Conservation (phyloP, 1,140 invertebrate genomes). For the Armadillidium nasatum region DNA sequence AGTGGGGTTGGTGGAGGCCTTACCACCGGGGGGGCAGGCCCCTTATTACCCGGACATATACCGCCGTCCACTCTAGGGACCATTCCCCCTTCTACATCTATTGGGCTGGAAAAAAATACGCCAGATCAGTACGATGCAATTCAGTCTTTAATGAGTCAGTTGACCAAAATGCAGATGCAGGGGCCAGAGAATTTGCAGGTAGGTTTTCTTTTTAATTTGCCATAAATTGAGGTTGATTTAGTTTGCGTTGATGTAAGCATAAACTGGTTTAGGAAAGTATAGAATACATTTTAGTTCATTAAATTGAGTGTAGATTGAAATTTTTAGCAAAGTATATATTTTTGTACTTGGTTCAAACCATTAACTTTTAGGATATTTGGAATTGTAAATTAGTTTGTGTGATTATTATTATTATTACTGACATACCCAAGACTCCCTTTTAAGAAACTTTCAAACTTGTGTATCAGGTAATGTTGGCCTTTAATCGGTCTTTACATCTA, state of each 20-base stretch:
- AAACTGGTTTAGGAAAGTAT: not conserved
- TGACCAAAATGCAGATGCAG: slow-evolving; percentile 39
- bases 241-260: not conserved
- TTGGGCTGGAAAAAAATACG: slow-evolving; percentile 22
- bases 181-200: slow-evolving; percentile 16
- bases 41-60: slow-evolving; percentile 9
- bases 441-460: too few species aligned
- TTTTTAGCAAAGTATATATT: too few species aligned
- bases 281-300: too few species aligned
- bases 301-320: too few species aligned
- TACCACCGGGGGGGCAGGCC: slow-evolving; percentile 23
- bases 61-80: slow-evolving; percentile 8
- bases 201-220: not conserved
- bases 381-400: too few species aligned
- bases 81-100: not conserved
- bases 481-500: too few species aligned
- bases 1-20: slow-evolving; percentile 2
- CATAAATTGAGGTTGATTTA: not conserved
- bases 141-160: slow-evolving; percentile 45
- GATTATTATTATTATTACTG: too few species aligned
- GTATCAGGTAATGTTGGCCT: too few species aligned
- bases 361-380: too few species aligned
- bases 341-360: too few species aligned
- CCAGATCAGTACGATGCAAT: slow-evolving; percentile 44
- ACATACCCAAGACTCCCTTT: too few species aligned